These are phyloP conservation scores for Musca domestica DNA, from an alignment of 1,140 invertebrate species.

Conservation along the genomic window DNA sequence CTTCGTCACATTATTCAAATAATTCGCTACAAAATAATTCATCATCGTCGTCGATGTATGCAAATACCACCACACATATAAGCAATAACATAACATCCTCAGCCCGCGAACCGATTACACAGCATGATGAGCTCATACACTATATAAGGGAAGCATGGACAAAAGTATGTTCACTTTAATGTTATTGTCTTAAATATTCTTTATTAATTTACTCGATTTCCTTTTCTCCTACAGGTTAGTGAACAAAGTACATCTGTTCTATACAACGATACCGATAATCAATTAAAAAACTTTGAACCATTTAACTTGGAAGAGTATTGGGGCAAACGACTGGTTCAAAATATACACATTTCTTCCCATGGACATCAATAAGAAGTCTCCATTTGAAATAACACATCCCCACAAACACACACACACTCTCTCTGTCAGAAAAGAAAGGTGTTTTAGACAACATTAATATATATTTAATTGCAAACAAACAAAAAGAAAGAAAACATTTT, in stretches of 20 bases:
- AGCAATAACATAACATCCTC: slow-evolving; percentile 24
- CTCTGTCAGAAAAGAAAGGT: neutral
- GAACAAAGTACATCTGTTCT: slow-evolving; percentile 45
- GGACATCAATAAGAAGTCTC: slow-evolving; percentile 38
- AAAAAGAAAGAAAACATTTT: slow-evolving; percentile 1
- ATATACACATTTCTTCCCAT: slow-evolving; percentile 47
- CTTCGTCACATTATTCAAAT: slow-evolving; percentile 21
- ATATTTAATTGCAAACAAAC: slow-evolving; percentile 2
- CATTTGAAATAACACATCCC: no score
- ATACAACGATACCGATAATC: slow-evolving; percentile 48
- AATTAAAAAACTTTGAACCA: slow-evolving; percentile 51
- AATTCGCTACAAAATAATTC: slow-evolving; percentile 28
- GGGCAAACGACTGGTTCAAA: slow-evolving; percentile 50
- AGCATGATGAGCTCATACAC: slow-evolving; percentile 50
- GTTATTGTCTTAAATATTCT: neutral
- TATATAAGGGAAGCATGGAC: slow-evolving; percentile 51
- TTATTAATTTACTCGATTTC: neutral
- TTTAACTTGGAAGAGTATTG: slow-evolving; percentile 52
- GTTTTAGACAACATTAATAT: no score
- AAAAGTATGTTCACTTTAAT: slow-evolving; percentile 38
- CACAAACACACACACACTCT: neutral
- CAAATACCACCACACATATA: slow-evolving; percentile 26
- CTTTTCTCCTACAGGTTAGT: slow-evolving; percentile 35
- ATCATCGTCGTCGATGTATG: slow-evolving; percentile 22
- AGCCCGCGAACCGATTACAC: slow-evolving; percentile 37